Percentiles rank a stretch among this genome's conserved stretches.
Conservation (phyloP, 2,113 vertebrate genomes). For the Rhodinocichla rosea region DNA sequence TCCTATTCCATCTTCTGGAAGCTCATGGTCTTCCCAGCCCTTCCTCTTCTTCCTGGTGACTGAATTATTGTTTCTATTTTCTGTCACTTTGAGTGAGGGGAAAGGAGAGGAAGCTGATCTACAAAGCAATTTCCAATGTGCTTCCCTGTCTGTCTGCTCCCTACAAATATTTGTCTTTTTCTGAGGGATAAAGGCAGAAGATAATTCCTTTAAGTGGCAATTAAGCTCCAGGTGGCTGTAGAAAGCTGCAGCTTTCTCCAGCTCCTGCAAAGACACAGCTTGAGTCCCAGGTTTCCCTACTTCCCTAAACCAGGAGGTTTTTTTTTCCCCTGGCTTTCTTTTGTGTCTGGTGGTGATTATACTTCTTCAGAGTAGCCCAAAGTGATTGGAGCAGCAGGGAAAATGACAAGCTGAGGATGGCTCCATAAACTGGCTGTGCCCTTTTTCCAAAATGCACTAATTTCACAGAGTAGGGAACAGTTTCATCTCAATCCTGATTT, state of each 20-base stretch:
- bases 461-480: neutral
- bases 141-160: neutral
- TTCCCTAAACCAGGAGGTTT: neutral
- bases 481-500: neutral
- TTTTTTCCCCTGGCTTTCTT: neutral
- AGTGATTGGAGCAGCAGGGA: neutral
- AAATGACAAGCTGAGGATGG: neutral
- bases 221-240: constrained; percentile 41
- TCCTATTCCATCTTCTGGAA: neutral
- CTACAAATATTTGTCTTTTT: constrained; percentile 11
- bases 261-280: constrained; percentile 14
- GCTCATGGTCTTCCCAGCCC: neutral
- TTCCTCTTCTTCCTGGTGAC: neutral
- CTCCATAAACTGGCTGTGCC: neutral
- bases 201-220: constrained; percentile 57
- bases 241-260: constrained; percentile 26
- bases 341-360: neutral
- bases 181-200: constrained; percentile 7
- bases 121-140: neutral
- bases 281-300: neutral
- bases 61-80: neutral
- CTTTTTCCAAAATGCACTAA: neutral
- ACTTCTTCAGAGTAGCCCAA: neutral
- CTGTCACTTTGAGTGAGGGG: neutral
- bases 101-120: neutral